Base-by-base conservation (phyloP, 2,113 vertebrate species). In the Entosphenus tridentatus region DNA sequence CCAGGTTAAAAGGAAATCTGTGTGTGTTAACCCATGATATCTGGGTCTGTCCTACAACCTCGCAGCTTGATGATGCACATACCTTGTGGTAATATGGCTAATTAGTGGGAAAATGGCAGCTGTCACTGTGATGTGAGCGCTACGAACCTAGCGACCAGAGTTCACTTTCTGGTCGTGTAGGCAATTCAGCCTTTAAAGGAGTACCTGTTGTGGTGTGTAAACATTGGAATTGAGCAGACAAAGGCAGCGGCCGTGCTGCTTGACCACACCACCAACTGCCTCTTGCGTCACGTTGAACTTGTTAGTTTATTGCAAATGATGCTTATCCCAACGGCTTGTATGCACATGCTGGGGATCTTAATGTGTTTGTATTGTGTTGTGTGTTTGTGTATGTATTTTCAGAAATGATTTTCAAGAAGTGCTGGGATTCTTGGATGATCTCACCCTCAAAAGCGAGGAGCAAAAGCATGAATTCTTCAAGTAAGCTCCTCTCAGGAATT, bases 381-480 rank as follows among this genome's bases (percentile, higher is more conserved):
- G 16, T 16, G 17, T 55, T 56, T 72, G 21, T 16, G 17, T 55
- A 65, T 72, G 21, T 13, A 14, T 71, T 65, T 77, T 74, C 72
- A 97, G 93, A 79, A 98, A 95, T 77, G 89, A 98, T 78, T 98
- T 95, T 72, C 77, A 96, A 71, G 90, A 96, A 78, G 80, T 96
- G 75, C 85, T 87, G 72, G 95, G 89, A 77, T 98, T 98, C 79
- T 78, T 98, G 76, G 91, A 87, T 79, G 87, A 85, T 71, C 79
- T 96, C 76, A 98, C 91, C 2, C 69, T 98, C 3, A 96, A 96
- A 76, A 87, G 82, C 0, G 91, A 98, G 77, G 91, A 96, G 68
- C 88, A 98, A 70, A 98, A 98, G 79, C 90, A 92, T 10, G 91
- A 93, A 74, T 96, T 98, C 75, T 98, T 98, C 76, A 98, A 98